Conservation (phyloP, 2,797 vertebrate genomes). For the Sebastes aleutianus region DNA sequence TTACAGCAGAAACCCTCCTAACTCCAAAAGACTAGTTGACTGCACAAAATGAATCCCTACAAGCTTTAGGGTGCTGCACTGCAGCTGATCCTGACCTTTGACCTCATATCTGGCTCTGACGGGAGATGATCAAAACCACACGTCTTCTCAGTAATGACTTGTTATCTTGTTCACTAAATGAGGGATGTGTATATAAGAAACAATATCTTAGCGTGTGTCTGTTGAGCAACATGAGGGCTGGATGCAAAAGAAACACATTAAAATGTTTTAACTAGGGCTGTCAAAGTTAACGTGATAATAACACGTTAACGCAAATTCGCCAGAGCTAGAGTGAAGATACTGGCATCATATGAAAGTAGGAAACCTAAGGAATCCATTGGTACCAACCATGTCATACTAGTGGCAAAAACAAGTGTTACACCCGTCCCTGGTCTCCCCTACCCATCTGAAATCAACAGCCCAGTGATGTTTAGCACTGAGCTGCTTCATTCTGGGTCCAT, state of each 20-base stretch:
- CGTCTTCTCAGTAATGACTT: not conserved
- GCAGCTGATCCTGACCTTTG: not conserved
- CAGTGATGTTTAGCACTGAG: conserved; percentile 18
- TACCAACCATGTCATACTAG: too few relatives aligned
- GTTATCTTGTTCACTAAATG: not conserved
- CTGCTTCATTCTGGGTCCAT: conserved; percentile 36
- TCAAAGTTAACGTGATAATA: too few relatives aligned
- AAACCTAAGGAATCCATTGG: too few relatives aligned
- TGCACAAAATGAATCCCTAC: not conserved
- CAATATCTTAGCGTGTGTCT: not conserved
- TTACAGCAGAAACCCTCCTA: not conserved
- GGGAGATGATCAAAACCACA: not conserved
- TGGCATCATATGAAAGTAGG: too few relatives aligned
- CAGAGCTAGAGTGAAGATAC: too few relatives aligned
- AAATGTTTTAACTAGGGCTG: not conserved
- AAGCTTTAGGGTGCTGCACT: not conserved
- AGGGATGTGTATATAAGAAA: not conserved
- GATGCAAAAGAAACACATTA: not conserved
- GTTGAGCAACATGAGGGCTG: not conserved
- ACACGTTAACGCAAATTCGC: too few relatives aligned
- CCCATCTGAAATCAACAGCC: conserved; percentile 28
- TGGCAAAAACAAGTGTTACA: too few relatives aligned
- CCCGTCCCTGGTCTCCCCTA: not conserved
- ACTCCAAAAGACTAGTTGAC: not conserved
- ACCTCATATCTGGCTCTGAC: not conserved